Evolutionary conservation across 2,113 vertebrate species (phyloP).

Genomic region (Phyllopteryx taeniolatus): DNA sequence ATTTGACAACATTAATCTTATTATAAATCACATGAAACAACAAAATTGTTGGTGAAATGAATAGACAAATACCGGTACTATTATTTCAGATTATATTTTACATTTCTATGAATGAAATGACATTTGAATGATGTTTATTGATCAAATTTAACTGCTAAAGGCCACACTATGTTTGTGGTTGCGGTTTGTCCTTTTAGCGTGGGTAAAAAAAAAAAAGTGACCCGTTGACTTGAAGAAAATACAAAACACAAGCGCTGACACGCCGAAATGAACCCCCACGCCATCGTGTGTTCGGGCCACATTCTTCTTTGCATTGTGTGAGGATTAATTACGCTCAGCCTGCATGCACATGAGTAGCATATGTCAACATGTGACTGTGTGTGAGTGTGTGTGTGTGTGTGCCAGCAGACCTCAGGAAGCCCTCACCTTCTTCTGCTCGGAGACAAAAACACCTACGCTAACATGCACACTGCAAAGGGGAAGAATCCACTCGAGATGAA

Average conservation of each 20-base stretch:
- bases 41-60: not conserved
- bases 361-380: conserved; percentile 2
- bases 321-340: conserved; percentile 1
- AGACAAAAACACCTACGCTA: not conserved
- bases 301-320: conserved; percentile 4
- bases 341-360: conserved; percentile 3
- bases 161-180: not conserved
- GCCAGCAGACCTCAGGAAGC: conserved; percentile 6
- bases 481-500: not conserved
- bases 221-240: not conserved
- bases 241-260: not conserved
- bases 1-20: not conserved
- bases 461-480: too few species aligned
- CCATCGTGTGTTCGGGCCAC: not conserved
- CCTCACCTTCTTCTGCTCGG: not conserved
- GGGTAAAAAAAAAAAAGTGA: not conserved
- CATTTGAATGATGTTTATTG: not conserved
- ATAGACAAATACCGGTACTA: not conserved
- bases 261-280: not conserved
- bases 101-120: not conserved
- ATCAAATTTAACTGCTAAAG: not conserved
- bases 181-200: not conserved
- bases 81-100: not conserved
- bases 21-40: not conserved
- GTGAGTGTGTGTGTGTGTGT: conserved; percentile 1